Evolutionary conservation across 2,797 vertebrate genomes (phyloP), one percentile per base, ranked within the genome.

Genomic region (Schizopygopsis malacanthus): DNA sequence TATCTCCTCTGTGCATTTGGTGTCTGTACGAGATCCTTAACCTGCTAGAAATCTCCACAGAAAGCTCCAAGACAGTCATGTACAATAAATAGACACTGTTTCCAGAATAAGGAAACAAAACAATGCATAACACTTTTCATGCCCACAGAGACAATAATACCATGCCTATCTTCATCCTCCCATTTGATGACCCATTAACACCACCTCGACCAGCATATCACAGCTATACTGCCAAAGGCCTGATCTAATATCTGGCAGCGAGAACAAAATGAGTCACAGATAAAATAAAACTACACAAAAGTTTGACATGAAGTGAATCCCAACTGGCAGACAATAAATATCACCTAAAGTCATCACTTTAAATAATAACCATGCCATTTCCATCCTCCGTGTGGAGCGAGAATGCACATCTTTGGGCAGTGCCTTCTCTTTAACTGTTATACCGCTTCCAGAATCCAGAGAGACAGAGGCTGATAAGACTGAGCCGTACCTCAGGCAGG

Each of bases 261-360:
- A 22, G 61, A 69, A 81, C 63, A 37, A 52, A 81, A 67, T 37
- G 39, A 82, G 70, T 59, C 69, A 43, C 4, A 73, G 10, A 33
- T 73, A 11, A 73, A 61, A 59, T 73, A 47, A 82, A 73, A 73
- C n/a, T 52, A 72, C 37, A 82, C 79, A 47, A 81, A 81, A 67
- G 45, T 81, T 33, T 65, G 59, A 20, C 67, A 47, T 13, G 43
- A n/a, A 33, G 61, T 67, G 59, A 67, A 80, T 65, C 20, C 79
- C 28, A 69, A 69, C 63, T 69, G 43, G 79, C 54, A 63, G 54
- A 37, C 63, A 4, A n/a, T 41, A 59, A 73, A 25, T 45, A 73
- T 73, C 50, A 72, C 39, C 81, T 25, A 37, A 39, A 73, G 52
- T 61, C 81, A 82, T 72, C 9, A 6, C 25, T 80, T 80, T 80